phyloP scores from a whole-genome alignment of 1,140 invertebrate species.

The Mizuhopecten yessoensis region DNA sequence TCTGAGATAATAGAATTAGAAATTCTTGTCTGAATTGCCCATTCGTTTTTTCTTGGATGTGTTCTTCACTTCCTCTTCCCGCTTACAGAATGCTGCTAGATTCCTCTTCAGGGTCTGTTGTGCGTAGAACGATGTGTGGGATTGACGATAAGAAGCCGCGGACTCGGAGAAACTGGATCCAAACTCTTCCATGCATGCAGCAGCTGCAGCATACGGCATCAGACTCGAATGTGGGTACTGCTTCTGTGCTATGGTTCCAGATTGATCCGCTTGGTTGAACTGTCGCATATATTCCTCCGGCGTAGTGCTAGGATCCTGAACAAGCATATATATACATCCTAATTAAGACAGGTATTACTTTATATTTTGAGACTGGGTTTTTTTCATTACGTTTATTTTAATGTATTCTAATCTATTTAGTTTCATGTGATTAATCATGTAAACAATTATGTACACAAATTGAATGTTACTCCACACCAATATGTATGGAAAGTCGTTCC shows the following conservation, averaged over 20 bases:
- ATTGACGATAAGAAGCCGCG: not conserved
- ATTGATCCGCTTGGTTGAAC: not conserved
- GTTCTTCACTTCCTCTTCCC: not conserved
- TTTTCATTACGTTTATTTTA: too few relatives aligned
- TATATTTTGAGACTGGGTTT: too few relatives aligned
- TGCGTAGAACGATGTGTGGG: not conserved
- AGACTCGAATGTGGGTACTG: not conserved
- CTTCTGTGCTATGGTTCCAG: not conserved
- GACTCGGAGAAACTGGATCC: not conserved
- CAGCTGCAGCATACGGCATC: constrained; percentile 1
- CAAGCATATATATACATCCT: too few relatives aligned
- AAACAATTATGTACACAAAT: too few relatives aligned
- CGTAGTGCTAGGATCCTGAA: not conserved
- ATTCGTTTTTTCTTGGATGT: not conserved
- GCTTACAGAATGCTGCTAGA: not conserved
- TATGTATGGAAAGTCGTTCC: too few relatives aligned
- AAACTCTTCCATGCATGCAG: not conserved
- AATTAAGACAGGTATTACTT: too few relatives aligned
- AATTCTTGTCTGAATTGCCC: not conserved
- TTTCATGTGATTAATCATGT: too few relatives aligned
- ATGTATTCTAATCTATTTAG: too few relatives aligned
- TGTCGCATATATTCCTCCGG: not conserved
- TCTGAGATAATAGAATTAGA: not conserved
- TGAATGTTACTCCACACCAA: too few relatives aligned
- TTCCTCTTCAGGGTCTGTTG: constrained; percentile 1